phyloP scores from a whole-genome alignment of 1,140 invertebrate species.

The Temnothorax curvispinosus region DNA sequence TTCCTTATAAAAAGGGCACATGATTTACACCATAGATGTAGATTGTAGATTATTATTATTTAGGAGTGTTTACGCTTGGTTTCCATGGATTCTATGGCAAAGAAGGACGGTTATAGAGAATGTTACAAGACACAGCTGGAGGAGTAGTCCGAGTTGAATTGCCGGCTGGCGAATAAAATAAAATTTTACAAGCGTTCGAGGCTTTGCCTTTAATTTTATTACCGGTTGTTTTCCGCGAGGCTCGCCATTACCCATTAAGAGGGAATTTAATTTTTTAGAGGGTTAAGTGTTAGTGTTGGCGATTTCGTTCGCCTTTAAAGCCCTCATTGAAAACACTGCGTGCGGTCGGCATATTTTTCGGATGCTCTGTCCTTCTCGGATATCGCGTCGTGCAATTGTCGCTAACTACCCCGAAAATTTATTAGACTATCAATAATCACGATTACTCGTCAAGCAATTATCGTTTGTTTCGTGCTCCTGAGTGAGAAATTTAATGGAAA shows the following conservation, averaged over 20 bases:
- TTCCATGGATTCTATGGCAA: not conserved
- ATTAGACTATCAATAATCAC: not conserved
- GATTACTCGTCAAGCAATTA: not conserved
- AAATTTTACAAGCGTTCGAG: conserved; percentile 76
- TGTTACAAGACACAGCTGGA: conserved; percentile 17
- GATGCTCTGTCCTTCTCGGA: not conserved
- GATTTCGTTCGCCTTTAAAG: conserved; percentile 65
- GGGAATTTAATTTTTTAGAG: conserved; percentile 72
- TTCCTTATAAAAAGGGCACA: not conserved
- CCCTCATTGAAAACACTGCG: conserved; percentile 45
- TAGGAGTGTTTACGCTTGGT: not conserved
- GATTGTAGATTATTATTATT: conserved; percentile 5
- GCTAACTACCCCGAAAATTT: not conserved
- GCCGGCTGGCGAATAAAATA: conserved; percentile 72
- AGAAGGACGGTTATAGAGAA: not conserved
- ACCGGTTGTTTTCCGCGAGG: conserved; percentile 65
- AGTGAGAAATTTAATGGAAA: not conserved
- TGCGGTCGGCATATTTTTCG: conserved; percentile 26
- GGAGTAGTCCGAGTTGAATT: conserved; percentile 59
- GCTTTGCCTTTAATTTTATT: conserved; percentile 76
- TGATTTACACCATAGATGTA: conserved; percentile 9
- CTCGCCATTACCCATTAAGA: conserved; percentile 64
- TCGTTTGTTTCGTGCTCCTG: not conserved
- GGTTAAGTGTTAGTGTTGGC: conserved; percentile 67
- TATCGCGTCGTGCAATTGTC: not conserved